These are phyloP conservation scores for Fragum fragum DNA, from an alignment of 2,888 invertebrate species.

Conservation along the genomic window DNA sequence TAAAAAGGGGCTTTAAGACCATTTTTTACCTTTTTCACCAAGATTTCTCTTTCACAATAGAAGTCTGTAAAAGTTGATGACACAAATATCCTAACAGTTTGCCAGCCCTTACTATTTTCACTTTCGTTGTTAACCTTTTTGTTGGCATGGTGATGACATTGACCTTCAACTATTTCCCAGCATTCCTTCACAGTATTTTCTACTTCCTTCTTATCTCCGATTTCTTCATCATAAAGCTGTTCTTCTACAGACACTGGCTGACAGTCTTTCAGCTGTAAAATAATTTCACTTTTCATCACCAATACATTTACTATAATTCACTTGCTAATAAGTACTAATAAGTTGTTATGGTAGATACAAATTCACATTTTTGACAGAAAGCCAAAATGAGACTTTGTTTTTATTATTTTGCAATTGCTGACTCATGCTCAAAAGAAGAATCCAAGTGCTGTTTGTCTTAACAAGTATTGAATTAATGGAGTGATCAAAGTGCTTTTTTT, in stretches of 20 bases:
- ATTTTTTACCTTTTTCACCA: constrained; percentile 85
- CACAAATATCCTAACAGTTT: constrained; percentile 84
- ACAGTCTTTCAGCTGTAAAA: constrained; percentile 14
- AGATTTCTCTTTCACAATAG: constrained; percentile 84
- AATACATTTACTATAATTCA: no score
- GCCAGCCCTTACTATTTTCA: constrained; percentile 75
- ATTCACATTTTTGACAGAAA: no score
- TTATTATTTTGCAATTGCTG: no score
- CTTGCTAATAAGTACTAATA: no score
- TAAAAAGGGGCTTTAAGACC: no score
- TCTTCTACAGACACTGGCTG: neutral
- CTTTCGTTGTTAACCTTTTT: neutral
- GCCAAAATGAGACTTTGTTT: no score
- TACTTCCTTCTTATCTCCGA: constrained; percentile 42
- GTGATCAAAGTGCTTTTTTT: no score
- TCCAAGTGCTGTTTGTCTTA: no score
- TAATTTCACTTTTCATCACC: no score
- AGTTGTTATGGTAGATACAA: no score
- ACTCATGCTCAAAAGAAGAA: no score
- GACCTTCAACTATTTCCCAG: constrained; percentile 64
- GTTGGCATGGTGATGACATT: constrained; percentile 53
- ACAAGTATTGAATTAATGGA: no score
- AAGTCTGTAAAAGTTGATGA: constrained; percentile 86
- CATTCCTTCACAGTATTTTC: constrained; percentile 53
- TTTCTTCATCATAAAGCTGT: constrained; percentile 2